Evolutionary conservation across 1,140 invertebrate species (phyloP).

Genomic region (Helicoverpa zea): DNA sequence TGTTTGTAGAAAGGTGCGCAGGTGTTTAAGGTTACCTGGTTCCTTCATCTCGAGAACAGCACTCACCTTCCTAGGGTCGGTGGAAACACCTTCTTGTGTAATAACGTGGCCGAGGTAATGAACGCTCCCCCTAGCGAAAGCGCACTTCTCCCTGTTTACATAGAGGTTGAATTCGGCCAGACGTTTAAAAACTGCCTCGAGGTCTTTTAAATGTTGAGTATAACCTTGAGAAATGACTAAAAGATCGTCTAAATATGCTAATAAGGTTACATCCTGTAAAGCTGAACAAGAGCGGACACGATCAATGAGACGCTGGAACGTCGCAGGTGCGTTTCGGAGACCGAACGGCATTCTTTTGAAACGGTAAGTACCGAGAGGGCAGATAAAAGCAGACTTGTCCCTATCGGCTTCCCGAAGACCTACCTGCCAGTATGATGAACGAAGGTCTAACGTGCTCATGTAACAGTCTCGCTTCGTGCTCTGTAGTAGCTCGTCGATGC

Average conservation of each 20-base stretch:
- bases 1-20: conserved; percentile 65
- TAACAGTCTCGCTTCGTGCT: conserved; percentile 64
- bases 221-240: conserved; percentile 69
- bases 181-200: conserved; percentile 62
- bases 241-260: conserved; percentile 82
- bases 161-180: conserved; percentile 48
- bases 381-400: conserved; percentile 82
- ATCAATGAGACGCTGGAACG: conserved; percentile 81
- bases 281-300: conserved; percentile 56
- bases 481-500: conserved; percentile 83
- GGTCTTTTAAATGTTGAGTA: conserved; percentile 65
- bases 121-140: conserved; percentile 63
- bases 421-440: conserved; percentile 81
- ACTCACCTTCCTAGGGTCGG: conserved; percentile 54
- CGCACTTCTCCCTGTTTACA: conserved; percentile 71
- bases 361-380: conserved; percentile 69
- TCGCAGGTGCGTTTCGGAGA: conserved; percentile 71
- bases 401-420: conserved; percentile 47
- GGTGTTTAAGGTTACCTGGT: conserved; percentile 55
- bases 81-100: conserved; percentile 66
- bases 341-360: conserved; percentile 75
- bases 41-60: conserved; percentile 61
- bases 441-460: conserved; percentile 79
- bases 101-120: conserved; percentile 78
- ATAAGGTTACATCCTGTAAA: conserved; percentile 56